A percentile compares a stretch with the other conserved stretches of the same genome.
Evolutionary conservation across 53 echinoderm and acorn worm species (phyloP).

Genomic region (Henricia sp.): DNA sequence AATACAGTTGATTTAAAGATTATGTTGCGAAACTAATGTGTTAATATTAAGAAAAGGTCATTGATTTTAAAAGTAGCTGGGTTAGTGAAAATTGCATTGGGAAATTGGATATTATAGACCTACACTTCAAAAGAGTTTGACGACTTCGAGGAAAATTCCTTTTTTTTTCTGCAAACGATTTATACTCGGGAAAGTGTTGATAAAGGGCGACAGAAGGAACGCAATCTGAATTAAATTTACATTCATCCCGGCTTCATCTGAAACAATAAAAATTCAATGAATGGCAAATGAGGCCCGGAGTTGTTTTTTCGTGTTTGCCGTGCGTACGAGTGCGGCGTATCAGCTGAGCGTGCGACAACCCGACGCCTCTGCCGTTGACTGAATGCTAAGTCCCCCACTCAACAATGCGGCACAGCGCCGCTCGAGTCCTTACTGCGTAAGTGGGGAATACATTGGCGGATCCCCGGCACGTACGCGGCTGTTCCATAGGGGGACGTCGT

Average conservation of each 20-base stretch:
- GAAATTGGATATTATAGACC: too few species aligned
- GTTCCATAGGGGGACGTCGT: slow-evolving; percentile 10
- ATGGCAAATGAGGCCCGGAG: slow-evolving; percentile 45
- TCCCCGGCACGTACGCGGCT: slow-evolving; percentile 41
- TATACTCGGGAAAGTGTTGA: slow-evolving; percentile 19
- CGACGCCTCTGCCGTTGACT: slow-evolving; percentile 46
- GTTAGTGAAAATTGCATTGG: too few species aligned
- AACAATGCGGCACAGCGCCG: not conserved
- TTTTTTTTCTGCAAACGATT: not conserved
- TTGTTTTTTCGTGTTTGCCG: slow-evolving; percentile 12
- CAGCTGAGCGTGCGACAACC: slow-evolving; percentile 40
- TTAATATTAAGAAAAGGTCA: too few species aligned
- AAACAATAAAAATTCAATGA: slow-evolving; percentile 54
- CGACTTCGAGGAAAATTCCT: not conserved
- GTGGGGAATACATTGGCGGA: slow-evolving; percentile 23
- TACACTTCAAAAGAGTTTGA: too few species aligned
- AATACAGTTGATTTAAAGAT: too few species aligned
- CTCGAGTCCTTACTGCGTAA: slow-evolving; percentile 41
- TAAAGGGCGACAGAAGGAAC: slow-evolving; percentile 2
- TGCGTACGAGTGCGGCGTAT: slow-evolving; percentile 5
- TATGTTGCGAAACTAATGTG: too few species aligned
- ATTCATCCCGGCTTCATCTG: slow-evolving; percentile 36
- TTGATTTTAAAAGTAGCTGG: too few species aligned
- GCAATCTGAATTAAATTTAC: slow-evolving; percentile 50
- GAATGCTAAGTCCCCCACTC: slow-evolving; percentile 8